These are phyloP conservation scores for Chelidonichthys spinosus DNA, from an alignment of 2,797 vertebrate species.

Conservation along the genomic window DNA sequence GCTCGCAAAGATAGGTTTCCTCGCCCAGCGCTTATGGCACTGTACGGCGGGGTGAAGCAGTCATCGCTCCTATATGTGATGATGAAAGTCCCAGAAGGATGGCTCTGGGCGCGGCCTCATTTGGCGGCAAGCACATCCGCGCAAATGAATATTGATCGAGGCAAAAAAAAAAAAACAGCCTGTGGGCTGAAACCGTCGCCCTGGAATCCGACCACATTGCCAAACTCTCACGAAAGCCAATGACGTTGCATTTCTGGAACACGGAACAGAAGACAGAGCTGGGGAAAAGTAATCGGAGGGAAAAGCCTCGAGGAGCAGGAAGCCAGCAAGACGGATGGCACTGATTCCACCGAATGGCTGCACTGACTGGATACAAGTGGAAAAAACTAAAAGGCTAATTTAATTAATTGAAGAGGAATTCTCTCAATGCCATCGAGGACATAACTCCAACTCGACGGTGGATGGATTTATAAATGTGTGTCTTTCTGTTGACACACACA, in stretches of 20 bases:
- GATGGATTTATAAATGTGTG: background rate
- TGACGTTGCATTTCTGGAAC: slow-evolving; percentile 17
- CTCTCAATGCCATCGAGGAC: slow-evolving; percentile 12
- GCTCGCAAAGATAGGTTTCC: slow-evolving; percentile 27
- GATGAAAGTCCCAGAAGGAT: background rate
- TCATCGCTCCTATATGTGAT: background rate
- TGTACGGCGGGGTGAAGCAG: background rate
- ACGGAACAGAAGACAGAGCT: slow-evolving; percentile 24
- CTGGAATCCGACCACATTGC: slow-evolving; percentile 38
- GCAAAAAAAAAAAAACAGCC: slow-evolving; percentile 40
- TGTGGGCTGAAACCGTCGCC: slow-evolving; percentile 28
- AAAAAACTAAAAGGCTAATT: slow-evolving; percentile 48
- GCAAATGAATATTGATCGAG: slow-evolving; percentile 68
- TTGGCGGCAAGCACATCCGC: slow-evolving; percentile 15
- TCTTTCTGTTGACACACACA: background rate
- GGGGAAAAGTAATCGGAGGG: slow-evolving; percentile 55
- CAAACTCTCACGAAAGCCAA: too few relatives aligned
- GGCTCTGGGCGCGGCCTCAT: background rate
- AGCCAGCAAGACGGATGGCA: slow-evolving; percentile 66
- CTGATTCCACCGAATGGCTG: slow-evolving; percentile 64
- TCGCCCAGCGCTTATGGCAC: background rate
- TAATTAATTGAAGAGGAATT: slow-evolving; percentile 56
- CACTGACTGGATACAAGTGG: slow-evolving; percentile 36
- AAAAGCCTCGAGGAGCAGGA: slow-evolving; percentile 41
- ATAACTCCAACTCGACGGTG: background rate